A percentile compares a stretch with the other conserved stretches of the same genome.
Evolutionary conservation across 1,140 invertebrate genomes (phyloP).

Genomic region (Neodiprion lecontei): DNA sequence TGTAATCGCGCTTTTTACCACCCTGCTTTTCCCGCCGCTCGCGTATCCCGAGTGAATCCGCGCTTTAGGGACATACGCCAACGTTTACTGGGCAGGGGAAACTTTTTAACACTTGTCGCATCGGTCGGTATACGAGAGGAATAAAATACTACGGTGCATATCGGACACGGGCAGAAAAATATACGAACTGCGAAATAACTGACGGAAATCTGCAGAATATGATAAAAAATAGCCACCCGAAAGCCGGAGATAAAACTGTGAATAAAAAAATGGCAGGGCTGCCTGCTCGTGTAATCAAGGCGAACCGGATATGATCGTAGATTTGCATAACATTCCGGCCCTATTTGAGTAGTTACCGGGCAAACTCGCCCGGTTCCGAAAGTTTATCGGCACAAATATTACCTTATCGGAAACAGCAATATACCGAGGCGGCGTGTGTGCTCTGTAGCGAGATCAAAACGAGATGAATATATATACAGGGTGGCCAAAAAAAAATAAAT

Average conservation of each 20-base stretch:
- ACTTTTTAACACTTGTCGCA: no score
- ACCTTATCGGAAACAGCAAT: neutral
- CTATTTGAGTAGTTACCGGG: neutral
- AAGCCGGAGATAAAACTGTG: neutral
- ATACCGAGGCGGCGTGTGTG: neutral
- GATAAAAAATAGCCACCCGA: neutral
- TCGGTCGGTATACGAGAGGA: no score
- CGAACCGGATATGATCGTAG: neutral
- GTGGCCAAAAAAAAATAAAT: no score
- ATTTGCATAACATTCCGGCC: neutral
- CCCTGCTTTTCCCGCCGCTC: no score
- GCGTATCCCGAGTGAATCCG: no score
- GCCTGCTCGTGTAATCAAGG: neutral
- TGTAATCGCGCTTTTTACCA: no score
- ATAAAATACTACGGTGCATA: neutral
- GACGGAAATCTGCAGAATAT: no score
- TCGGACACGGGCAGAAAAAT: neutral
- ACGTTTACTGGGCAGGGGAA: no score
- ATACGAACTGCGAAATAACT: neutral
- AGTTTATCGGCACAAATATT: neutral
- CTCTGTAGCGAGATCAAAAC: neutral
- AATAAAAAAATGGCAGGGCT: neutral
- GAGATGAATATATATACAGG: neutral
- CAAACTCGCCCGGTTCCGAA: neutral
- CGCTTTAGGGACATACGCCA: no score